Evolutionary conservation across 2,888 invertebrate genomes (phyloP), one percentile per base, ranked within the genome.

Genomic region (Ctena decussata): DNA sequence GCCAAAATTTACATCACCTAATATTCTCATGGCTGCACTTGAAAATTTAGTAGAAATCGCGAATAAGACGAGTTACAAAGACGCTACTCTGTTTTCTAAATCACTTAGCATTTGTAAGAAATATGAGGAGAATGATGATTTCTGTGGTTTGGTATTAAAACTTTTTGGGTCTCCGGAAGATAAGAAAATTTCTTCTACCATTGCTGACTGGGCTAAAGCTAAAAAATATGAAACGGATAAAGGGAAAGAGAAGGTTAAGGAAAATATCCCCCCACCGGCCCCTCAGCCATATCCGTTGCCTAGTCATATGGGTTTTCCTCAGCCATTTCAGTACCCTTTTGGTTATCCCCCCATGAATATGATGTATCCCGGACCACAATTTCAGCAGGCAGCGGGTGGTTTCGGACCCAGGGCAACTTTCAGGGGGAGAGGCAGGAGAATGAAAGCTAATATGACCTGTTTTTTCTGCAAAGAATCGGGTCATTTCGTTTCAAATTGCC

Each of bases 21-120:
- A 83, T 75, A 65, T 83, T 39, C 39, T 79, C 12, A 24, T 83
- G 70, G 79, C 83, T 30, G 83, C 83, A n/a, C 53, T 79, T 27
- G 83, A 83, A 60, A 70, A 49, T 24, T 71, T 75, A 27, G 53
- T 75, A 18, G 83, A 79, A 27, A 60, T 71, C n/a, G 69, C 78
- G 21, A 74, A 71, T 21, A 79, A 75, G 37, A 77, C 75, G 1
- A 82, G 60, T 74, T 69, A 82, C 30, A 77, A 82, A 69, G 77
- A 75, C 24, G 78, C 78, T 53, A 37, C 75, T 32, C n/a, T 78
- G 27, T 74, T 57, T 44, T 41, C 72, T 49, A 83, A 83, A 18
- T 49, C 70, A 21, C 71, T 53, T 32, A 41, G 53, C 6, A 83
- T 74, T 11, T 74, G 82, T 57, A 74, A 83, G 46, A 71, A 44